Evolutionary conservation across 2,797 vertebrate genomes (phyloP).

Genomic region (Smutsia temminckii): DNA sequence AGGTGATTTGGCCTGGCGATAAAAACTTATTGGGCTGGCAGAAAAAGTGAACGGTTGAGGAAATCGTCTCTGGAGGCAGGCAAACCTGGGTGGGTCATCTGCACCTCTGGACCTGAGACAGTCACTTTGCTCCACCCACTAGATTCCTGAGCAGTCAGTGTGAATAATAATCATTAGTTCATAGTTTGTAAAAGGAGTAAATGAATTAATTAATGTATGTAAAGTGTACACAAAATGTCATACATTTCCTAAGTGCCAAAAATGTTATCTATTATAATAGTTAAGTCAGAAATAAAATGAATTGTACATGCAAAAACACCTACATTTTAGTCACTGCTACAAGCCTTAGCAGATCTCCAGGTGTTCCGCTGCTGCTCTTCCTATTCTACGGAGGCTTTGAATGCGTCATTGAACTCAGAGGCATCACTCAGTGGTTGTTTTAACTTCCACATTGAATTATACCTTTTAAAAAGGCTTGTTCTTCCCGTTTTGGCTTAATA

Average conservation of each 20-base stretch:
- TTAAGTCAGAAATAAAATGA: background rate
- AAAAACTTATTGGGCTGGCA: background rate
- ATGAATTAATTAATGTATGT: background rate
- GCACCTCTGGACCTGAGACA: background rate
- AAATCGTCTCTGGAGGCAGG: background rate
- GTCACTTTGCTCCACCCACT: background rate
- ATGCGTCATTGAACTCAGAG: background rate
- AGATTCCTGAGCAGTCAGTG: background rate
- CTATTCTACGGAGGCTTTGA: background rate
- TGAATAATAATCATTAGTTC: background rate
- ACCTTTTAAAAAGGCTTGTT: background rate
- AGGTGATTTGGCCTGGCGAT: background rate
- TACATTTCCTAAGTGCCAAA: background rate
- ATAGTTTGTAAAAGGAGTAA: background rate
- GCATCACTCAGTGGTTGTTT: background rate
- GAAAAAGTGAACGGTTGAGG: background rate
- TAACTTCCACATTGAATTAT: constrained; percentile 1
- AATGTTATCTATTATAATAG: background rate
- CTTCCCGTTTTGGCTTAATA: background rate
- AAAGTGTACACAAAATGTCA: background rate
- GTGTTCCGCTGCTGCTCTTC: background rate
- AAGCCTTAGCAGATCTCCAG: background rate
- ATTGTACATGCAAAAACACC: background rate
- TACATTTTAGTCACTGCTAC: background rate
- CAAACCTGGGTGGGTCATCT: background rate